Percentiles rank a stretch among this genome's conserved stretches.
Conservation (phyloP, 2,113 vertebrate species). For the Brienomyrus brachyistius region DNA sequence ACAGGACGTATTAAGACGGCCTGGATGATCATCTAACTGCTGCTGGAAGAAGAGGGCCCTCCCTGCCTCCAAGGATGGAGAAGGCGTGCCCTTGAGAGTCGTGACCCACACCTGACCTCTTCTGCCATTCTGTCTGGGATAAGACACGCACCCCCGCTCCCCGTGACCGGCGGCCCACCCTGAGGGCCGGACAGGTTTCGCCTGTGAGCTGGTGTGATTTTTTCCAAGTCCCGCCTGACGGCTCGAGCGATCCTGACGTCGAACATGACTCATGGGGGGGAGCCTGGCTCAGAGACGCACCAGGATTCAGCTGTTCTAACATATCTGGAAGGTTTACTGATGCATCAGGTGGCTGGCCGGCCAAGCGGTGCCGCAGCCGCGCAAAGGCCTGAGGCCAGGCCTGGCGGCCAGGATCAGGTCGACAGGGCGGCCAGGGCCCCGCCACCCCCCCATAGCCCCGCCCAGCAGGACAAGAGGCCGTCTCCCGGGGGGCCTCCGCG, state of each 20-base stretch:
- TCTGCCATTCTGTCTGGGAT: background rate
- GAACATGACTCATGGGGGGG: constrained; percentile 99
- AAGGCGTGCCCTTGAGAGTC: constrained; percentile 18
- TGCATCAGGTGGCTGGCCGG: constrained; percentile 95
- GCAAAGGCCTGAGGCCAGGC: constrained; percentile 72
- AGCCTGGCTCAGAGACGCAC: constrained; percentile 99
- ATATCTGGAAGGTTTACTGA: constrained; percentile 99
- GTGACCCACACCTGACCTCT: constrained; percentile 32
- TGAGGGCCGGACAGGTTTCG: constrained; percentile 35
- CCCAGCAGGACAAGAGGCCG: constrained; percentile 60
- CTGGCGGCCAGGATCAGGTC: constrained; percentile 72
- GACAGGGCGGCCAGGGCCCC: constrained; percentile 69
- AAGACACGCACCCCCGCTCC: background rate
- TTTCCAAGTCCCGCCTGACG: constrained; percentile 54
- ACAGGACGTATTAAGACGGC: constrained; percentile 49
- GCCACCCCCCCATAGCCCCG: constrained; percentile 73
- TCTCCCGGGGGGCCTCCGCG: constrained; percentile 74
- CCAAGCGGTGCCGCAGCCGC: constrained; percentile 74
- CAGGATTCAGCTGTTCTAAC: constrained; percentile 99
- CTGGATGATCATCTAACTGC: constrained; percentile 49
- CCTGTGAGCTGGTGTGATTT: constrained; percentile 47
- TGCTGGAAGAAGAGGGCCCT: constrained; percentile 36
- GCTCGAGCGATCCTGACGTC: constrained; percentile 78
- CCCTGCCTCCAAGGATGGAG: constrained; percentile 21
- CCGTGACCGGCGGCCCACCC: constrained; percentile 12